A percentile compares a stretch with the other conserved stretches of the same genome.
Conservation (phyloP, 35 echinoderm and acorn worm genomes). For the Patiria miniata region DNA sequence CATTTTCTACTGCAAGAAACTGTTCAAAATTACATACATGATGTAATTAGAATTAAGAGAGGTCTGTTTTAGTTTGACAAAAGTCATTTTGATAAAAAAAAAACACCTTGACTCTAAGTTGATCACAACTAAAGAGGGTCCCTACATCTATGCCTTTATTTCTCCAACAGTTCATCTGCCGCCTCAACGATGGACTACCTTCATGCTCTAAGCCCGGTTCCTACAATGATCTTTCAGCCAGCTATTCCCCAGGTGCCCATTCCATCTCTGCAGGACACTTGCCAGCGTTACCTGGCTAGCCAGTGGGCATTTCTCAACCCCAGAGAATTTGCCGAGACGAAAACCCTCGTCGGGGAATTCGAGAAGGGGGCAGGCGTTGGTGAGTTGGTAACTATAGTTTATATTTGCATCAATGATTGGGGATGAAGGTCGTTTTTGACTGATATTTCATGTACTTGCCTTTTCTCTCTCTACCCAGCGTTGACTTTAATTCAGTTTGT, state of each 20-base stretch:
- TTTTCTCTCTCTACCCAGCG: too few species aligned
- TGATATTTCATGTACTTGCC: too few species aligned
- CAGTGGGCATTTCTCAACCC: slow-evolving; percentile 64
- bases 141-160: too few species aligned
- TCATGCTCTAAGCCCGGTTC: slow-evolving; percentile 10
- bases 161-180: not conserved
- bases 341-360: slow-evolving; percentile 75
- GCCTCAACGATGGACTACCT: not conserved
- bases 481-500: not conserved
- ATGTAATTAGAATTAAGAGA: too few species aligned
- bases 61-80: too few species aligned
- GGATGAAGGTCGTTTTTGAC: too few species aligned
- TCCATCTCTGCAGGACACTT: slow-evolving; percentile 72
- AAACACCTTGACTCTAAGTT: too few species aligned
- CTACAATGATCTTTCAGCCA: slow-evolving; percentile 96
- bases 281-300: slow-evolving; percentile 76
- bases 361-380: slow-evolving; percentile 71
- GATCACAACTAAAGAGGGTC: too few species aligned
- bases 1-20: too few species aligned
- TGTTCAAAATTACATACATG: too few species aligned
- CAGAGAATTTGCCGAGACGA: slow-evolving; percentile 59
- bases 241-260: slow-evolving; percentile 81
- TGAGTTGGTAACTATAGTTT: slow-evolving; percentile 15
- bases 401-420: not conserved
- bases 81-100: too few species aligned